Evolutionary conservation across 2,113 vertebrate species (phyloP), one percentile per base, ranked within the genome.

Genomic region (Sterna hirundo): DNA sequence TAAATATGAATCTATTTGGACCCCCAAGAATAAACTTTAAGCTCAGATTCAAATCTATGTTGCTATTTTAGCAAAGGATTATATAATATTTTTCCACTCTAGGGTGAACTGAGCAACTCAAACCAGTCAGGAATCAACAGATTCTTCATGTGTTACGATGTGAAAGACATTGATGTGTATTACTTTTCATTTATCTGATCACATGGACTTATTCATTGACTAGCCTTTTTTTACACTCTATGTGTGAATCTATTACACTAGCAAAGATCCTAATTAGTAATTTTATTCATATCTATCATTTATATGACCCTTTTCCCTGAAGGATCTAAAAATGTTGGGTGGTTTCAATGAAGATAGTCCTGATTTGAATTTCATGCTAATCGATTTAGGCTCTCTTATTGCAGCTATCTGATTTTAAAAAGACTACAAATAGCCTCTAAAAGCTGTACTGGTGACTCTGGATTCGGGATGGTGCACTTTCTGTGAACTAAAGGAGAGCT

Each of bases 381-480:
- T 10, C 5, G 47, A 20, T 42, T 69, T 60, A 68, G 2, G 4
- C 54, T 72, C 10, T 46, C 6, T 29, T 40, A 27, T 13, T 38
- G 17, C 17, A 69, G 5, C 4, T 40, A 7, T 40, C 18, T 54
- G 36, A 62, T 17, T 82, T 68, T 40, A 60, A n/a, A 22, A 38
- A 12, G 54, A 38, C 55, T 62, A 13, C 22, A 66, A 23, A 40
- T 19, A 81, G 7, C 13, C 22, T 66, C 32, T 64, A 55, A 75
- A 46, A 86, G 9, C 38, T 71, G 27, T 83, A 0, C 22, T 38
- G 29, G 6, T 70, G 49, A 82, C 17, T 72, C 30, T 20, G 0
- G 0, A 15, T 68, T 38, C 0, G 0, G 17, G 20, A 88, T 52
- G 1, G 0, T 44, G 16, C 23, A 44, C 44, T 81, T 82, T 15